Conservation (phyloP, 2,797 vertebrate genomes). For the Craterocephalus amniculus region DNA sequence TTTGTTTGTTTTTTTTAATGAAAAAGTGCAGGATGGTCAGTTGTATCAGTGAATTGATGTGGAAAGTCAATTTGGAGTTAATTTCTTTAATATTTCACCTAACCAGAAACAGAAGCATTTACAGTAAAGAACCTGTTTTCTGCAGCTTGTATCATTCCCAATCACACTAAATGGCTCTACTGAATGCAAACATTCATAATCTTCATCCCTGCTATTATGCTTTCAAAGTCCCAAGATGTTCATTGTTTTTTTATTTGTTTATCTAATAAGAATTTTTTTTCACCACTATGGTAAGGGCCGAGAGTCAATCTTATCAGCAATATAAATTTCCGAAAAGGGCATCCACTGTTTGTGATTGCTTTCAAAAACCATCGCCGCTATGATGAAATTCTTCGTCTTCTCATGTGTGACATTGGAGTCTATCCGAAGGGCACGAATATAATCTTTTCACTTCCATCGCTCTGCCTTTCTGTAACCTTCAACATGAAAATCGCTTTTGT, state of each 20-base stretch:
- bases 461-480: constrained; percentile 67
- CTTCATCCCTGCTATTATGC: constrained; percentile 36
- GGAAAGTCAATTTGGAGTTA: constrained; percentile 47
- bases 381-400: constrained; percentile 67
- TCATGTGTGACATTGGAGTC: constrained; percentile 76
- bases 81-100: constrained; percentile 54
- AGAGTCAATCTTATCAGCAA: constrained; percentile 73
- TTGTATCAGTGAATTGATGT: constrained; percentile 40
- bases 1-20: constrained; percentile 14
- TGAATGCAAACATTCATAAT: constrained; percentile 36
- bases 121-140: constrained; percentile 34
- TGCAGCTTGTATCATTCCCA: no score
- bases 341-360: constrained; percentile 69
- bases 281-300: constrained; percentile 34
- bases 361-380: constrained; percentile 39
- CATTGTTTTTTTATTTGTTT: constrained; percentile 49
- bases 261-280: constrained; percentile 62
- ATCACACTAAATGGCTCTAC: constrained; percentile 41
- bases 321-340: constrained; percentile 55
- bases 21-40: constrained; percentile 18
- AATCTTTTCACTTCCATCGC: constrained; percentile 57
- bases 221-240: constrained; percentile 56
- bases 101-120: constrained; percentile 70
- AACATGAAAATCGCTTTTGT: constrained; percentile 65
- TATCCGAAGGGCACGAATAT: constrained; percentile 68